Evolutionary conservation across 2,888 invertebrate genomes (phyloP), one percentile per base, ranked within the genome.

Genomic region (Lordiphosa andalusiaca): DNA sequence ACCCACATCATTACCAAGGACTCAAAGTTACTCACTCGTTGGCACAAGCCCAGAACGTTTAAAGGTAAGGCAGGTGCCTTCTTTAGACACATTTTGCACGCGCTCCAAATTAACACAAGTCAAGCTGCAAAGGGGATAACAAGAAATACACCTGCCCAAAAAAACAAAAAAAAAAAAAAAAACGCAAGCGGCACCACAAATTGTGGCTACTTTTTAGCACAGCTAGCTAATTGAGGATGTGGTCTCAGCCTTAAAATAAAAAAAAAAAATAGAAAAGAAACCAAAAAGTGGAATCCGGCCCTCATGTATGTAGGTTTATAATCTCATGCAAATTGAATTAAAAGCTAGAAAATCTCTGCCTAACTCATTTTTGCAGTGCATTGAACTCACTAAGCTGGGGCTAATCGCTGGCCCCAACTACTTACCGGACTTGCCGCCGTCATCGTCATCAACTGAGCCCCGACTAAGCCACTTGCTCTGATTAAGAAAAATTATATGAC

Each of bases 181-280:
- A 30, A 44, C 57, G 71, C 73, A 61, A 48, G 68, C 30, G 25
- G 19, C 25, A 30, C 19, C 30, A 73, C 23, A 69, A 69, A 67
- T 66, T 71, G 72, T 71, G 72, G 72, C 72, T 72, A 71, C 65
- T 59, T 55, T 55, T 68, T 63, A 44, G 71, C 81, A 63, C 73
- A 75, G 71, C 62, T 71, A 71, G 69, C 70, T 73, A 78, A 80
- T 80, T 80, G 80, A 78, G 78, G 83, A 78, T 78, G 78, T 83
- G 78, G 78, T 76, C 69, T 71, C 57, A 53, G 57, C 42, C 39
- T 44, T 21, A 1, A 44, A 7, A 1, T 16, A 44, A 7, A 1
- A 1, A 25, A 25, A 25, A 25, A 25, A 42, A 44, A 4, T 19
- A 19, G 47, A 53, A 39, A 48, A 46, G 41, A 59, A 58, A 42